Evolutionary conservation across 2,888 invertebrate species (phyloP), one percentile per base, ranked within the genome.

Genomic region (Drosophila longiperda): DNA sequence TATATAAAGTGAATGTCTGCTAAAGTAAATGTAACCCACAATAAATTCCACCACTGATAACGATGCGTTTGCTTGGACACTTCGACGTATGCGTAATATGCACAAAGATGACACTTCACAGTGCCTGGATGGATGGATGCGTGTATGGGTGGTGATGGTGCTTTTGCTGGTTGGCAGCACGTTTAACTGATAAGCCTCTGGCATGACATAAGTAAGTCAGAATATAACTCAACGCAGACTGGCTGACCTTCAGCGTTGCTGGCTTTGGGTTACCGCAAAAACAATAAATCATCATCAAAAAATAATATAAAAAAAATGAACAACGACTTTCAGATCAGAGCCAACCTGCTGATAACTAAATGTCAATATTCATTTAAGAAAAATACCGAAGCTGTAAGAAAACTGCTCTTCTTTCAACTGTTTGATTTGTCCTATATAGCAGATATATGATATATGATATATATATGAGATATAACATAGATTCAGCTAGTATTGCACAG

Each of bases 161-260:
- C 12, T 45, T 17, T 15, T 45, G 33, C 34, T 23, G 42, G 38
- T n/a, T 34, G 50, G 32, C 63, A 65, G 66, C 65, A 53, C 52
- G 68, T 66, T 80, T 62, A 66, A 64, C 52, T 66, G 86, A 84
- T 80, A 84, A 75, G 63, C 65, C 29, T 26, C 38, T 20, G 12
- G 8, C n/a, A 59, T 73, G 75, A 69, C 74, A 75, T 78, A 74
- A 80, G 69, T 57, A 54, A 49, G 59, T n/a, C 67, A 40, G 52
- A 57, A 62, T 68, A 69, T 62, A 75, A 66, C 65, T 36, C 68
- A 70, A 62, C 67, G 53, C 55, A 32, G 42, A 17, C 45, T 8
- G 23, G 17, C 20, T 73, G 82, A 85, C 85, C 85, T 83, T 83
- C 85, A 65, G 49, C 33, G 9, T 5, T 5, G 15, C 2, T 15